Base-by-base conservation (phyloP, 2,888 invertebrate species). In the Homarus gammarus region DNA sequence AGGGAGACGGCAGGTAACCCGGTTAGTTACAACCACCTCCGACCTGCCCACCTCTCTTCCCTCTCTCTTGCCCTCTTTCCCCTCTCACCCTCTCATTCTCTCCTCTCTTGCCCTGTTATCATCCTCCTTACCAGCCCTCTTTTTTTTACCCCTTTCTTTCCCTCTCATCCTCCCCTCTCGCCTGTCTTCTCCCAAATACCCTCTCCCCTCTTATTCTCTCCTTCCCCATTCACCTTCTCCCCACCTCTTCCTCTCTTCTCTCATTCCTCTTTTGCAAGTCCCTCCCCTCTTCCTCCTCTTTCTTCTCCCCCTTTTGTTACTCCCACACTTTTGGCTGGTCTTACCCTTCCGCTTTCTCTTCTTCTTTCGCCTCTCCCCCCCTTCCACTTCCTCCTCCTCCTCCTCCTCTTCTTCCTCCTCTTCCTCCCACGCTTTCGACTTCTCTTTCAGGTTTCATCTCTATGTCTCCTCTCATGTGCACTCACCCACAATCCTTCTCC, bases 371-470 rank as follows among this genome's bases (percentile, higher is more conserved):
- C 75, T 10, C 56, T 18, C 56, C 56, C 18, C 51, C 31, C 61
- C 36, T n/a, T 36, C 31, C 36, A 0, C 61, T 22, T 22, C 31
- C 33, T 6, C 36, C 22, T 12, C 38, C 18, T 36, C n/a, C 49
- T 22, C 22, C 6, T 49, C 22, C 56, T n/a, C n/a, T 22, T 22
- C 40, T 22, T 22, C 33, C 40, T n/a, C 27, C 27, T n/a, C 40
- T 40, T 22, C 22, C 73, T 73, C 73, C 38, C 73, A 38, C 73
- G 33, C 73, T 73, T 38, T 72, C 70, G n/a, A n/a, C n/a, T n/a
- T n/a, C n/a, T n/a, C n/a, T n/a, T n/a, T n/a, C n/a, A n/a, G n/a
- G n/a, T n/a, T n/a, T n/a, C n/a, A n/a, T n/a, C n/a, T n/a, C n/a
- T n/a, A n/a, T n/a, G n/a, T n/a, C n/a, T n/a, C n/a, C n/a, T n/a